Evolutionary conservation across 2,797 vertebrate genomes (phyloP).

Genomic region (Neoniphon sammara): DNA sequence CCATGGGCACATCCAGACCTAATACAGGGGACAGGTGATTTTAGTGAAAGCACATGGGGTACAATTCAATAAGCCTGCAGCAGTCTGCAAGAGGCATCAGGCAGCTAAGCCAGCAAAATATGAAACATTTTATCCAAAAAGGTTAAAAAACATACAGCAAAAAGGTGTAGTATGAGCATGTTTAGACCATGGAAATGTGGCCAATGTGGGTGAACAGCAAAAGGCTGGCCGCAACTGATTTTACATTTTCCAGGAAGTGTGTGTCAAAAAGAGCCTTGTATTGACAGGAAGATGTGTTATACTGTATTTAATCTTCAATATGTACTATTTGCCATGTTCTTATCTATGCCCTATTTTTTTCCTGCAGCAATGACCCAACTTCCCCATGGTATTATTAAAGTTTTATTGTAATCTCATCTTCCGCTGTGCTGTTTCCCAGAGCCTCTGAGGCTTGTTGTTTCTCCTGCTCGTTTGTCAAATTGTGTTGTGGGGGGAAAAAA

Average conservation of each 20-base stretch:
- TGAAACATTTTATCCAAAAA: neutral
- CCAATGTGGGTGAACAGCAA: neutral
- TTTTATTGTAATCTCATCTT: slow-evolving; percentile 31
- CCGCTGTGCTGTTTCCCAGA: slow-evolving; percentile 8
- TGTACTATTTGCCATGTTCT: too few species aligned
- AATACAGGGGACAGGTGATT: neutral
- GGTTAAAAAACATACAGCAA: neutral
- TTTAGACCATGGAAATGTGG: neutral
- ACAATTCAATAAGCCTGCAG: neutral
- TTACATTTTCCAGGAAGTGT: slow-evolving; percentile 8
- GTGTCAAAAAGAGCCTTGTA: neutral
- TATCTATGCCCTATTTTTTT: too few species aligned
- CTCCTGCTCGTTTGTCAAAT: neutral
- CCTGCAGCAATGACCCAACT: too few species aligned
- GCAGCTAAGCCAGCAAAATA: too few species aligned
- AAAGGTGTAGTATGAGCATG: neutral
- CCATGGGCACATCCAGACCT: slow-evolving; percentile 93
- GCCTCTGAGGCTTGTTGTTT: slow-evolving; percentile 8
- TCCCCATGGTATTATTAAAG: neutral
- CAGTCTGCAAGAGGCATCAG: too few species aligned
- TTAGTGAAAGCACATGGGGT: neutral
- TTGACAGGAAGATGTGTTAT: neutral
- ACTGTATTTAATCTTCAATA: neutral
- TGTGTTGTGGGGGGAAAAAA: neutral
- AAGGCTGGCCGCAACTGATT: slow-evolving; percentile 1